A percentile compares a stretch with the other conserved stretches of the same genome.
Evolutionary conservation across 2,113 vertebrate genomes (phyloP).

Genomic region (Strix uralensis): DNA sequence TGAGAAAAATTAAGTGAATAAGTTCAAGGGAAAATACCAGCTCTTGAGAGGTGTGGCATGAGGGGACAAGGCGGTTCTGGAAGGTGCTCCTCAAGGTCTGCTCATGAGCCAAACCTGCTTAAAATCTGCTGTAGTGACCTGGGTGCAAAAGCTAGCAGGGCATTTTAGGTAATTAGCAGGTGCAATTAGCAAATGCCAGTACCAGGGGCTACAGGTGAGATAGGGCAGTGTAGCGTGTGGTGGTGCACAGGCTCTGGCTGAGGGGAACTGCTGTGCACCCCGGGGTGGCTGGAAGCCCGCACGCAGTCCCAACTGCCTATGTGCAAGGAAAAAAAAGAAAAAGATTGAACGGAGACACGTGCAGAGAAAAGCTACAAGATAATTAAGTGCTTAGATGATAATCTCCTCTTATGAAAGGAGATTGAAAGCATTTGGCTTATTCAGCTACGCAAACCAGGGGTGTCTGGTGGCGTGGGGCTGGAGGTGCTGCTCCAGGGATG

Average conservation of each 20-base stretch:
- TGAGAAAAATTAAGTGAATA: neutral
- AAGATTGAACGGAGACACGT: neutral
- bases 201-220: neutral
- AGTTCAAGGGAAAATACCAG: neutral
- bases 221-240: accelerated
- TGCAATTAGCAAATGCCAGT: neutral
- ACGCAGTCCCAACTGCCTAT: accelerated
- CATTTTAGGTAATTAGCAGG: neutral
- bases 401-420: slow-evolving; percentile 56
- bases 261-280: neutral
- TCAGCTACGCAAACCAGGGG: neutral
- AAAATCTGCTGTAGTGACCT: neutral
- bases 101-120: neutral
- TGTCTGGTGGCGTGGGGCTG: neutral
- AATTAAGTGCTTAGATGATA: slow-evolving; percentile 48
- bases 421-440: neutral
- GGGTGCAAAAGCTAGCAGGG: neutral
- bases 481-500: neutral
- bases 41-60: neutral
- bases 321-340: neutral
- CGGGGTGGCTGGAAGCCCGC: neutral
- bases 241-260: neutral
- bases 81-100: neutral
- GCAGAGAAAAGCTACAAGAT: slow-evolving; percentile 2
- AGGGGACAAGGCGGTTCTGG: neutral